Evolutionary conservation across 92 coral and sea anemone genomes (phyloP), one percentile per base, ranked within the genome.

Genomic region (Phenganax marumi): DNA sequence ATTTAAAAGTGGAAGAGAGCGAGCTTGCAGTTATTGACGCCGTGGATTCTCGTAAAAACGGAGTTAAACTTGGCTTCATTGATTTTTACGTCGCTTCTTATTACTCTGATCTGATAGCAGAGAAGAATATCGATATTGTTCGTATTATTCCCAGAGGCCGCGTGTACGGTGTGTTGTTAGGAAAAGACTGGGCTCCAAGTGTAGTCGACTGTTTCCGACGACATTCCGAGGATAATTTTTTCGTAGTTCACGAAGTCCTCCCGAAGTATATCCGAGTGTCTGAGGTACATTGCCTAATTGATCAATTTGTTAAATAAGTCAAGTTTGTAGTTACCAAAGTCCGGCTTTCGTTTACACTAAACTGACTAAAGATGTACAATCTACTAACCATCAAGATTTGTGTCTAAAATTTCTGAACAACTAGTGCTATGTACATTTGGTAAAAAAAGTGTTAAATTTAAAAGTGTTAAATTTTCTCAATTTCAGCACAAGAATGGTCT

Each of bases 41-140:
- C 21, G 81, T 92, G 75, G 89, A 87, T 85, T 75, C 86, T 52
- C 70, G 86, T 12, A 90, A 89, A 8, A 77, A 88, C 47, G 76
- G 84, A 33, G 98, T 92, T 60, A 84, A 90, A 71, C 52, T 89
- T 33, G 98, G 97, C 2, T 76, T 95, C 50, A 91, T 95, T 55
- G 98, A 95, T 66, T 63, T 91, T 6, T 92, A 90, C 89, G 83
- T 89, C 47, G 86, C 91, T 4, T 87, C 95, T 16, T 84, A 88
- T 54, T 93, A 92, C 53, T 82, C 78, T 7, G 68, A 74, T 12
- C 84, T 81, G 62, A 90, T 89, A 72, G 68, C 84, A 66, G 79
- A 72, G 43, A 89, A 95, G 84, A 84, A 74, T 48, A 75, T 95
- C 17, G 65, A 88, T 68, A 88, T 87, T 43, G 91, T 89, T 22